phyloP scores from a whole-genome alignment of 2,113 vertebrate species.

The Macheiramphus alcinus region DNA sequence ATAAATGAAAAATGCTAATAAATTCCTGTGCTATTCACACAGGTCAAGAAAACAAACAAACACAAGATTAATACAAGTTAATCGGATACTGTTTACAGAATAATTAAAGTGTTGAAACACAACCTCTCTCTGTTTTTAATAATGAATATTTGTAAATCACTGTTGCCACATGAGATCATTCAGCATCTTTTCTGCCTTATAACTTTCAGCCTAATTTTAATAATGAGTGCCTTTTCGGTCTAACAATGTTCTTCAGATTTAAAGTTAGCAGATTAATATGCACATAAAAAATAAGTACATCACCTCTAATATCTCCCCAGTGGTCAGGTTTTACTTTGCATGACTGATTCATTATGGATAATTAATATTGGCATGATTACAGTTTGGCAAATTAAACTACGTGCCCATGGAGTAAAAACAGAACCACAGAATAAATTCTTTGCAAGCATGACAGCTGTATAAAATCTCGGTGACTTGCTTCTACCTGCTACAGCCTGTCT shows the following conservation, averaged over 20 bases:
- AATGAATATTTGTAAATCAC: conserved; percentile 24
- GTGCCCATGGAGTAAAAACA: not conserved
- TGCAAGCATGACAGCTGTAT: not conserved
- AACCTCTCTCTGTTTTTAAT: not conserved
- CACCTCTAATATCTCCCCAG: not conserved
- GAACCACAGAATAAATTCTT: not conserved
- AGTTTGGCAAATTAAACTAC: not conserved
- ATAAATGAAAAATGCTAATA: not conserved
- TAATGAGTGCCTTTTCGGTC: conserved; percentile 44
- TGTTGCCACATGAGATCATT: conserved; percentile 25
- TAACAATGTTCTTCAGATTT: conserved; percentile 7
- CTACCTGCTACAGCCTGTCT: not conserved
- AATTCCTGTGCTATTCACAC: not conserved
- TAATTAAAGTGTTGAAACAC: conserved; percentile 11
- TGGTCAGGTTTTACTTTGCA: conserved; percentile 13
- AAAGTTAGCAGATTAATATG: conserved; percentile 24
- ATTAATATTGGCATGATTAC: conserved; percentile 35
- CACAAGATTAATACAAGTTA: not conserved
- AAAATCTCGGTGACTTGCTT: not conserved
- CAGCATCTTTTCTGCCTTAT: not conserved
- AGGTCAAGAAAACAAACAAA: conserved; percentile 39
- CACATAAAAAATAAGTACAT: conserved; percentile 28
- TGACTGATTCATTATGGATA: not conserved
- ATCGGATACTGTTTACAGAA: not conserved
- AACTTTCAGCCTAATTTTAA: conserved; percentile 17